Conservation (phyloP, 1,140 invertebrate species). For the Anadara kagoshimensis region DNA sequence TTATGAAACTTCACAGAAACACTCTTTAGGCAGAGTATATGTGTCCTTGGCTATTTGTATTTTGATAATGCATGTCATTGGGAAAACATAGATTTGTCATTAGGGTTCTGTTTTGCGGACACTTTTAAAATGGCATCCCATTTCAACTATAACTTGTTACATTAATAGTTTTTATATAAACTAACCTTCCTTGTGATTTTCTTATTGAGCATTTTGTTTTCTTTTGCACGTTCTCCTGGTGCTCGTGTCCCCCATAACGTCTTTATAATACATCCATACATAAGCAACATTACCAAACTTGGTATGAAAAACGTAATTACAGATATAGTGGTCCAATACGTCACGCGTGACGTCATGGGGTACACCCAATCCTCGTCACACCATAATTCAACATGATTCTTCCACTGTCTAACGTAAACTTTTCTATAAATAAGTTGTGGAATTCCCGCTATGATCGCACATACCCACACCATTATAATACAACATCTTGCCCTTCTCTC, state of each 20-base stretch:
- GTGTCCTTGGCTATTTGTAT: too few species aligned
- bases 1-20: too few species aligned
- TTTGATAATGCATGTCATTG: too few species aligned
- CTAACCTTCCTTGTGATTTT: constrained; percentile 64
- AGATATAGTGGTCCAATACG: constrained; percentile 74
- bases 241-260: constrained; percentile 61
- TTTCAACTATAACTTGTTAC: too few species aligned
- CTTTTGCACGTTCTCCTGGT: constrained; percentile 56
- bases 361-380: constrained; percentile 63
- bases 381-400: constrained; percentile 64
- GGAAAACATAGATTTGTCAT: too few species aligned
- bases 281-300: constrained; percentile 73
- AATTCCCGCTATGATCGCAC: constrained; percentile 67
- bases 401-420: constrained; percentile 57
- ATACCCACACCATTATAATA: constrained; percentile 73
- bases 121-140: too few species aligned
- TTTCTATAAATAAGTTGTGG: constrained; percentile 69
- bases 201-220: constrained; percentile 57
- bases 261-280: constrained; percentile 74
- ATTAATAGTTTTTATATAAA: too few species aligned
- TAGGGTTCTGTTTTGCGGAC: too few species aligned
- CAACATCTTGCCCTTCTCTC: constrained; percentile 66
- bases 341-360: constrained; percentile 42
- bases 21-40: too few species aligned
- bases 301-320: constrained; percentile 75